These are phyloP conservation scores for Thermophis baileyi DNA, from an alignment of 2,113 vertebrate genomes.

Conservation along the genomic window DNA sequence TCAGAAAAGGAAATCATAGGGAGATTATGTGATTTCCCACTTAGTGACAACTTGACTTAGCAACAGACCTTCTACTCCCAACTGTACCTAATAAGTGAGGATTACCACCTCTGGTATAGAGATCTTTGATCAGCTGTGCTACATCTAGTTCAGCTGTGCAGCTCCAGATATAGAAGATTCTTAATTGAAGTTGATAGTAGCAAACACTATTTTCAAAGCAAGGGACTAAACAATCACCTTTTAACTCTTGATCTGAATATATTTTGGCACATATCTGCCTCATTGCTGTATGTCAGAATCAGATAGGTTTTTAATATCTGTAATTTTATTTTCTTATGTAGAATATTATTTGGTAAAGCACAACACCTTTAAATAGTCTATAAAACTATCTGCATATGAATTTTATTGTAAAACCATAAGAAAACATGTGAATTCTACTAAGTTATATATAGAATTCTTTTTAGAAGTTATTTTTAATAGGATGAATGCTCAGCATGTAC, in stretches of 20 bases:
- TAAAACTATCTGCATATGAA: background rate
- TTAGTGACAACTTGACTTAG: background rate
- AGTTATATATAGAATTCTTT: background rate
- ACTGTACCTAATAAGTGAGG: background rate
- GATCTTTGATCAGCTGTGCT: background rate
- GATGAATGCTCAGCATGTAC: background rate
- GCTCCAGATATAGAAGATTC: background rate
- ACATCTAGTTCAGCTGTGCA: background rate
- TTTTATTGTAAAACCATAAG: background rate
- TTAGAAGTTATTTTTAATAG: background rate
- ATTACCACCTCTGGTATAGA: background rate
- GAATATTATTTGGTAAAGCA: background rate
- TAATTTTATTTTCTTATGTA: background rate
- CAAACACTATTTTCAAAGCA: background rate
- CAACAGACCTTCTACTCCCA: background rate
- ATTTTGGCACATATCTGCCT: background rate
- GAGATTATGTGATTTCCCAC: background rate
- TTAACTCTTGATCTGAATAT: background rate
- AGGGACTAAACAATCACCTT: background rate
- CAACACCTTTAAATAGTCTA: background rate
- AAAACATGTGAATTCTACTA: background rate
- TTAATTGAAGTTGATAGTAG: background rate
- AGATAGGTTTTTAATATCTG: background rate
- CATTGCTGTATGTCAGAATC: background rate
- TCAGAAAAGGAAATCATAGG: background rate